These are phyloP conservation scores for Phaethornis superciliosus DNA, from an alignment of 2,113 vertebrate species.

Conservation along the genomic window DNA sequence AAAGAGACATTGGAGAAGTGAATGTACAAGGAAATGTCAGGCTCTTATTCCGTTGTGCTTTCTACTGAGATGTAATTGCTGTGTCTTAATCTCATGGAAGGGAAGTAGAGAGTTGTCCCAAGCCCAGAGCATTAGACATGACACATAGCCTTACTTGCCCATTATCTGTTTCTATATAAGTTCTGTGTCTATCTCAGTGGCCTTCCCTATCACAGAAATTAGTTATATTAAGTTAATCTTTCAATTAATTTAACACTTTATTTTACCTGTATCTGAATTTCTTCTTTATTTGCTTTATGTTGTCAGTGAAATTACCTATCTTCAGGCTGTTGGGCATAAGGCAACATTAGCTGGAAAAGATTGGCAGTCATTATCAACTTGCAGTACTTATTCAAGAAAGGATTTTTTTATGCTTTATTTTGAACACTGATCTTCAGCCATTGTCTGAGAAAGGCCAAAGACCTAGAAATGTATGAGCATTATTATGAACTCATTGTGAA, in stretches of 20 bases:
- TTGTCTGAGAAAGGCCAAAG: background rate
- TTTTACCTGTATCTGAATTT: background rate
- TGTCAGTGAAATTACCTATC: background rate
- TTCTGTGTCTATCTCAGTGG: background rate
- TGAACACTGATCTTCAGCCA: background rate
- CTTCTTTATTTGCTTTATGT: background rate
- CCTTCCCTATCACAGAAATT: background rate
- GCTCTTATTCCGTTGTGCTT: background rate
- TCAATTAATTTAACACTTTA: background rate
- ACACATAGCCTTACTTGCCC: background rate
- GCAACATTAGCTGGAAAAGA: background rate
- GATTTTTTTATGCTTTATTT: background rate
- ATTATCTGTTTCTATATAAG: background rate
- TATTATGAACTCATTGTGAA: background rate
- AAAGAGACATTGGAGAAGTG: background rate
- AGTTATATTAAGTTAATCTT: background rate
- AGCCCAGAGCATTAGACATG: background rate
- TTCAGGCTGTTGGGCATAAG: background rate
- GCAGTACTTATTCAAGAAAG: background rate
- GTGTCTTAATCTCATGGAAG: background rate
- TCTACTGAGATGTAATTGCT: background rate
- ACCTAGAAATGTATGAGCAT: background rate
- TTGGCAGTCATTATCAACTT: background rate
- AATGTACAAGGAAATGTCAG: background rate
- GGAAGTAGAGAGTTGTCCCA: background rate